Evolutionary conservation across 2,888 invertebrate genomes (phyloP), one percentile per base, ranked within the genome.

Genomic region (Microplitis manilae): DNA sequence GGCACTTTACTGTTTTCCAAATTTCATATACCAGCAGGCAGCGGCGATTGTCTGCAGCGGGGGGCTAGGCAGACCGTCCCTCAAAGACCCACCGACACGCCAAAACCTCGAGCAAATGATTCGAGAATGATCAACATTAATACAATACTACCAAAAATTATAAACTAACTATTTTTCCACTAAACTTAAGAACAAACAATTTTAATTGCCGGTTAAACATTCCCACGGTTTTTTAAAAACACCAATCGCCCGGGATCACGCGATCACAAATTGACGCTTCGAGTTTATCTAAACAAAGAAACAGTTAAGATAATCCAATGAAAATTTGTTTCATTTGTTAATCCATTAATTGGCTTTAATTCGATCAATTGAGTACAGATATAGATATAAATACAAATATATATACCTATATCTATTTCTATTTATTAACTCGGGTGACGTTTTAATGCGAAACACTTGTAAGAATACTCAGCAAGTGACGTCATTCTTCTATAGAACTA

Each of bases 361-460:
- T 86, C 87, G 87, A 89, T 89, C 88, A 90, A 88, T 88, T 88
- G 88, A 13, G 6, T 30, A 78, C 83, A 30, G 30, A 30, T 30
- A 30, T 30, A 30, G 30, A 30, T 30, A 30, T 30, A 30, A 30
- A 30, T 30, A 30, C 4, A 30, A 72, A 77, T 77, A 30, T 30
- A 30, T 17, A n/a, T n/a, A n/a, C 2, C 20, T 20, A 2, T 20
- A 20, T 20, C 20, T 20, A 30, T 30, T 4, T 30, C 30, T 30
- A 30, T 30, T 30, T 30, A 69, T 77, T 62, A 59, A 76, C 74
- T 64, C 61, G 13, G 8, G 50, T 59, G 75, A 71, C 70, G 61
- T 77, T 80, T 85, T 88, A 88, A 90, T 90, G 89, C 88, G 89
- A 90, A 89, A 90, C 88, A 87, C 89, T 89, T 89, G 89, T 89